A percentile compares a stretch with the other conserved stretches of the same genome.
These are phyloP conservation scores for Oppia nitens DNA, from an alignment of 1,140 invertebrate species.

Conservation along the genomic window DNA sequence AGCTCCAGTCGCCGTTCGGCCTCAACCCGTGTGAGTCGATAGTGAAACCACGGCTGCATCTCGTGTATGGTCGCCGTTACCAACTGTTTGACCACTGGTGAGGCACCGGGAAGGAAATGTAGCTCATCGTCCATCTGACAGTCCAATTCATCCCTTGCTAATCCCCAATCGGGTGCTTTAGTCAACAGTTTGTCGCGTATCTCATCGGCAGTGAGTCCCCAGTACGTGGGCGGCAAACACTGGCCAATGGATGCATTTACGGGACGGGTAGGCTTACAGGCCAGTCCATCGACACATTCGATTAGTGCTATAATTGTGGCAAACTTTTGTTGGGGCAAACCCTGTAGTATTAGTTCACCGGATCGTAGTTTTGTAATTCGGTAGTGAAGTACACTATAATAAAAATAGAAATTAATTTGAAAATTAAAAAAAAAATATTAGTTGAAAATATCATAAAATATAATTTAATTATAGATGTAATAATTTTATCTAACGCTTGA, in stretches of 20 bases:
- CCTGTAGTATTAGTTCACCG: conserved; percentile 22
- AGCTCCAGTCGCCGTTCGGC: conserved; percentile 22
- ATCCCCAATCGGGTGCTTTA: conserved; percentile 26
- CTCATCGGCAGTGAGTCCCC: conserved; percentile 31
- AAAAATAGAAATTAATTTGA: not conserved
- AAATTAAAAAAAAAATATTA: not conserved
- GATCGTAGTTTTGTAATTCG: conserved; percentile 20
- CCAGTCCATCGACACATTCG: conserved; percentile 23
- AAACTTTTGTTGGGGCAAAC: conserved; percentile 22
- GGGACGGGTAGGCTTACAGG: conserved; percentile 25
- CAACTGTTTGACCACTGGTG: conserved; percentile 18
- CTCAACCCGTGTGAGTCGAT: conserved; percentile 20
- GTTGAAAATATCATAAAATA: not conserved
- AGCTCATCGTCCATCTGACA: conserved; percentile 4
- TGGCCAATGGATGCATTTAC: conserved; percentile 27
- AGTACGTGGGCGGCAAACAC: conserved; percentile 27
- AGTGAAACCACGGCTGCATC: conserved; percentile 26
- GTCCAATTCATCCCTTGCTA: conserved; percentile 4
- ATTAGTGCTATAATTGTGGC: conserved; percentile 21
- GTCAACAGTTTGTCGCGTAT: conserved; percentile 28
- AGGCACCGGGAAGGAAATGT: not conserved
- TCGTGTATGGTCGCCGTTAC: conserved; percentile 25
- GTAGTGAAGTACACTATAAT: conserved; percentile 24
- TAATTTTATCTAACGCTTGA: no score
- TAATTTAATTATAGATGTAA: no score